phyloP scores from a whole-genome alignment of 64 coral and sea anemone genomes.

The Pocillopora verrucosa region DNA sequence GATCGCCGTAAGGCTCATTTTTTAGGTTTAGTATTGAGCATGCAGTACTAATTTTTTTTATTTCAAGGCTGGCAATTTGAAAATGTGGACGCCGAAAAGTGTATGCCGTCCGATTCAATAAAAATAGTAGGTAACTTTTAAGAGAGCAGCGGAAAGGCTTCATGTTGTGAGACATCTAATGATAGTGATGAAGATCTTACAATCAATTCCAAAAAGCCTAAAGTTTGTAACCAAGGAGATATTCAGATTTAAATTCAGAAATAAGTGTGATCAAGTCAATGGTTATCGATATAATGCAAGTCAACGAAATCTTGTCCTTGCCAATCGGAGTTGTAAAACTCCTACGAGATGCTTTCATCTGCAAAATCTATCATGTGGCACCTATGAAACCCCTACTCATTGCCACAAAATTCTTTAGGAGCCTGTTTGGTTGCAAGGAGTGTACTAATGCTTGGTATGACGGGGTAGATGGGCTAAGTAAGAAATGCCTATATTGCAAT shows the following conservation, averaged over 20 bases:
- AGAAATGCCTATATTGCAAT: constrained; percentile 62
- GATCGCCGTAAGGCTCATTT: no score
- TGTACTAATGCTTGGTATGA: constrained; percentile 52
- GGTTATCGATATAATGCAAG: constrained; percentile 44
- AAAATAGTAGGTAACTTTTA: no score
- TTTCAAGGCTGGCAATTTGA: no score
- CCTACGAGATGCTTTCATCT: constrained; percentile 39
- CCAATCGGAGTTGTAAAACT: constrained; percentile 54
- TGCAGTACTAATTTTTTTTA: no score
- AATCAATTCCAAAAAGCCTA: constrained; percentile 44
- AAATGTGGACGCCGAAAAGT: no score
- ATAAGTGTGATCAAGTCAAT: constrained; percentile 43
- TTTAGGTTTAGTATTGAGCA: no score
- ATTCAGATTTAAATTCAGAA: constrained; percentile 54
- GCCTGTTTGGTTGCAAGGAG: constrained; percentile 31
- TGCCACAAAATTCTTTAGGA: constrained; percentile 42
- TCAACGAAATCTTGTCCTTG: constrained; percentile 29
- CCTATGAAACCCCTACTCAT: constrained; percentile 38
- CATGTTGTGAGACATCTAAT: constrained; percentile 38
- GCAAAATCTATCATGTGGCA: constrained; percentile 15
- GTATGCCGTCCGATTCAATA: no score
- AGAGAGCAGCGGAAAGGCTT: no score
- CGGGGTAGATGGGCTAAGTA: constrained; percentile 49
- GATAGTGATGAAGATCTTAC: constrained; percentile 57
- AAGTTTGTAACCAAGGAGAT: constrained; percentile 35